Percentiles rank a stretch among this genome's conserved stretches.
These are phyloP conservation scores for Goniozus legneri DNA, from an alignment of 1,140 invertebrate species.

Conservation along the genomic window DNA sequence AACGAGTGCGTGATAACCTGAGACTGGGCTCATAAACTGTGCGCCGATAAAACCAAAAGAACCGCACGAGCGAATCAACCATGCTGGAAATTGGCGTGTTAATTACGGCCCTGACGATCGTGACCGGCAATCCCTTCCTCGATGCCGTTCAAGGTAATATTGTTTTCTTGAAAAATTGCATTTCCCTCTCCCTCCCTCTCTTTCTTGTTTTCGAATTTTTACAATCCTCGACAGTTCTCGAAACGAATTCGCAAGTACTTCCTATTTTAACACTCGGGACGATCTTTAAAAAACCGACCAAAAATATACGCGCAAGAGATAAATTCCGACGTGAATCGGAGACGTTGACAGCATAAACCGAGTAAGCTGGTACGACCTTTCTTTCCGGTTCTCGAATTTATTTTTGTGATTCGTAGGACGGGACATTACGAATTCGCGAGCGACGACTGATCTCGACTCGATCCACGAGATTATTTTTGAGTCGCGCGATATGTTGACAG, in stretches of 20 bases:
- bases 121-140: constrained; percentile 14
- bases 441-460: not conserved
- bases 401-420: constrained; percentile 3
- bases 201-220: constrained; percentile 6
- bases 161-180: not conserved
- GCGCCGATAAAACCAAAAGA: not conserved
- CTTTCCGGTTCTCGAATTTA: not conserved
- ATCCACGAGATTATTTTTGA: not conserved
- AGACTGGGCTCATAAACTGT: not conserved
- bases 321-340: not conserved
- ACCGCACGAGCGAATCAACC: not conserved
- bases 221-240: constrained; percentile 13
- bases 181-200: not conserved
- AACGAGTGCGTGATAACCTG: constrained; percentile 5
- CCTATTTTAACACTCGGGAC: not conserved
- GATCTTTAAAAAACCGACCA: not conserved
- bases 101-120: constrained; percentile 6
- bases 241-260: too few relatives aligned
- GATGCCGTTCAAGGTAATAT: constrained; percentile 24
- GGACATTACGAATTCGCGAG: not conserved
- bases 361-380: not conserved
- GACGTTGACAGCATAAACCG: not conserved
- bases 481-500: not conserved
- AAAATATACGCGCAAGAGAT: not conserved
- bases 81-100: constrained; percentile 14